Evolutionary conservation across 1,140 invertebrate genomes (phyloP), one percentile per base, ranked within the genome.

Genomic region (Cyclina sinensis): DNA sequence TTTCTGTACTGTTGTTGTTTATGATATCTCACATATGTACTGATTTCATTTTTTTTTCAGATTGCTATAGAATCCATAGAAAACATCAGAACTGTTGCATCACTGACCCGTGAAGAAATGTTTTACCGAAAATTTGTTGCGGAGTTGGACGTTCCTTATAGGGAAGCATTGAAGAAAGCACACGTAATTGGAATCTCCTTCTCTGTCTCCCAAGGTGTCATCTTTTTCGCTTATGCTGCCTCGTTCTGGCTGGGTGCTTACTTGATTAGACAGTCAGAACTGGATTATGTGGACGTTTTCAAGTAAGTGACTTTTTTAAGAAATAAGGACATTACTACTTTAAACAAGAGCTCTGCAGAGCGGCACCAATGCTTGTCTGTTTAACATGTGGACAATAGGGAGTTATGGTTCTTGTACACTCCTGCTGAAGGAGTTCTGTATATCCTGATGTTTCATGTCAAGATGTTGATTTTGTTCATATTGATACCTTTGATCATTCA

Each of bases 231-330:
- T 0, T 98, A 98, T 93, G 97, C 97, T 7, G 95, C 97, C 1
- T 97, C 97, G 54, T 96, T 98, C 91, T 98, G 97, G 92, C 98
- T 98, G 92, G 98, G 98, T 3, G 98, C 97, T 0, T 96, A 97
- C 81, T 95, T 98, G 21, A 97, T 98, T 18, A 12, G 54, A 0
- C 94, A 97, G 65, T 96, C 97, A 32, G 96, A 96, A 21, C 92
- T 98, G 54, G 93, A 94, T 21, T 98, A 97, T 93, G 96, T 97
- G 91, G 95, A 97, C 90, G 97, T 98, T 21, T 98, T 98, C 91
- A 98, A 98, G 97, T 98, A 95, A 96, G 95, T 76, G 51, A 21
- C n/a, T n/a, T n/a, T n/a, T n/a, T n/a, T n/a, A n/a, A n/a, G n/a
- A n/a, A n/a, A n/a, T n/a, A n/a, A n/a, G n/a, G n/a, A n/a, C n/a